Evolutionary conservation across 92 coral and sea anemone species (phyloP), one percentile per base, ranked within the genome.

Genomic region (Bergia puertoricense): DNA sequence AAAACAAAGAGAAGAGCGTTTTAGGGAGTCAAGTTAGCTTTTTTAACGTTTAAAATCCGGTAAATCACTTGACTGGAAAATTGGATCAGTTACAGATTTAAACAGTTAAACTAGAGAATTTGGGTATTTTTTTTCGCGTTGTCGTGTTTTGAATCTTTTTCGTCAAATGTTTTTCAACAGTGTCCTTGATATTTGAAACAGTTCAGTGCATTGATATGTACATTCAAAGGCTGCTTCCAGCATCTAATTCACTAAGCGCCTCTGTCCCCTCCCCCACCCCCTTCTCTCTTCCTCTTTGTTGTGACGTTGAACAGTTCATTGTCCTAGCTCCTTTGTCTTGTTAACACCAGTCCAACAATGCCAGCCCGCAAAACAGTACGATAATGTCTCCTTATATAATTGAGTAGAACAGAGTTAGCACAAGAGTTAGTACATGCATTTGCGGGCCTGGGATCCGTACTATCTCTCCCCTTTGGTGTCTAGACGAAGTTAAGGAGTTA

Each of bases 261-360:
- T 68, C 74, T 68, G 74, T 68, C 74, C 74, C 74, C 74, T 68
- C 74, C 74, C 74, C 74, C 74, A 68, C 74, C 74, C 74, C 74
- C 74, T 68, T 68, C 74, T 68, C 74, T 68, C n/a, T 68, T 11
- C 74, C 74, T 68, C 74, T 68, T 68, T 68, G 74, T 68, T 68
- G 74, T 68, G 74, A 68, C 74, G 74, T 68, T 68, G 74, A 68
- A 68, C 74, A 68, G 74, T 68, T 68, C 65, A 56, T 56, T 56
- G 65, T 56, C 65, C 65, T 56, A 56, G 65, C 65, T 56, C 65
- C 65, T 56, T 56, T 56, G 65, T 56, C 65, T 56, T 56, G 65
- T 56, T 56, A 56, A 56, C 65, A 56, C 65, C 65, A 56, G 65
- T 56, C 65, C 65, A 56, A 56, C 65, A 56, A 56, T 56, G 65